Evolutionary conservation across 2,797 vertebrate genomes (phyloP), one percentile per base, ranked within the genome.

Genomic region (Trachurus trachurus): DNA sequence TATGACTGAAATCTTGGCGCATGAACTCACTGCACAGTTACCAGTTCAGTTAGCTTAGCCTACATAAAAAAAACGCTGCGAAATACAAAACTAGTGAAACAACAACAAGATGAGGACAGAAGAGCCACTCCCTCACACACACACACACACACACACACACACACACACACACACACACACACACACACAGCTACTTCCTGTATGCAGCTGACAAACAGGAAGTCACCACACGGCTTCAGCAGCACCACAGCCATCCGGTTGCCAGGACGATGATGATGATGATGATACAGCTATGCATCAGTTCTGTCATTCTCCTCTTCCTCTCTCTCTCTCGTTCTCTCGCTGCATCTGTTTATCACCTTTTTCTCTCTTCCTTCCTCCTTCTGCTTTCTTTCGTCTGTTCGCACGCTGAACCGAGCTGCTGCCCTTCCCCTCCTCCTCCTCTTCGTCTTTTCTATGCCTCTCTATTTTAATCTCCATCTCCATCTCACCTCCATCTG

Each of bases 191-290:
- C n/a, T 47, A 86, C 84, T 91, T 94, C 93, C 92, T 92, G 89
- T 80, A 72, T 66, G 74, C 83, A 66, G 76, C 84, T 88, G 72
- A 92, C 90, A 93, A 92, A 93, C 91, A 94, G 93, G 93, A 94
- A 94, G 90, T 93, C 89, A 88, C 90, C 89, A 78, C 89, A 88
- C 93, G 87, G 74, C 88, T 87, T 78, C 45, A 71, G 26, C 26
- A 26, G 26, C 26, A 26, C 87, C 94, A 87, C 96, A 96, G 91
- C 50, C 94, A 96, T 97, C 96, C 95, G 96, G 95, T 94, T 95
- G 93, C 93, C 94, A 76, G 86, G 85, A 91, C 26, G 26, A 26
- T 26, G 26, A 26, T 26, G 26, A 26, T 82, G 73, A 75, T 82
- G 73, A 75, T 82, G 80, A 83, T 68, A 74, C 44, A 31, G 68